phyloP scores from a whole-genome alignment of 2,113 vertebrate species.

The Chauna torquata region DNA sequence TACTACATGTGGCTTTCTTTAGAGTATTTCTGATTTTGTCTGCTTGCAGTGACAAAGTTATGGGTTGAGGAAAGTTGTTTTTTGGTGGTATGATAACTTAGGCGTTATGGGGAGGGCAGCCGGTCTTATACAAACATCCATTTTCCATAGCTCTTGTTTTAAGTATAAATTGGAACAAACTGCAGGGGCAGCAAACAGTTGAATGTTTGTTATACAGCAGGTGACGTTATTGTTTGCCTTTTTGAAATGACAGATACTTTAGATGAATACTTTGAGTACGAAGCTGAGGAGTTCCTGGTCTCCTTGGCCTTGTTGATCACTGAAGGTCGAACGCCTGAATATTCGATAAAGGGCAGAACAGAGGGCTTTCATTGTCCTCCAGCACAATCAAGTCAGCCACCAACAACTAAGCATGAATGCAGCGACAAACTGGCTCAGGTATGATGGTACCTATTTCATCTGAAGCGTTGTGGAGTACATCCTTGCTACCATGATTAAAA shows the following conservation, averaged over 20 bases:
- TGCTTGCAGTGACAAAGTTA: not conserved
- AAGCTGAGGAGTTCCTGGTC: slow-evolving; percentile 96
- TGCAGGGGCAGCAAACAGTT: not conserved
- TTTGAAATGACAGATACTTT: slow-evolving; percentile 81
- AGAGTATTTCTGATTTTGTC: not conserved
- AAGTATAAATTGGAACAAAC: not conserved
- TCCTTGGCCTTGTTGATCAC: slow-evolving; percentile 96
- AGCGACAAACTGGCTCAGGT: slow-evolving; percentile 95
- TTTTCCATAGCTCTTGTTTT: not conserved
- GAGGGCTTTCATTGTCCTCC: slow-evolving; percentile 97
- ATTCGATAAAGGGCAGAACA: slow-evolving; percentile 92
- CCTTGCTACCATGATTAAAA: not conserved
- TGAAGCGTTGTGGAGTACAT: not conserved
- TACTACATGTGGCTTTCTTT: not conserved
- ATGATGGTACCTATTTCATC: not conserved
- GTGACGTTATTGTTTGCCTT: not conserved
- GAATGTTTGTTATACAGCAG: not conserved
- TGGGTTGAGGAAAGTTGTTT: not conserved
- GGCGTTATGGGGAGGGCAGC: not conserved
- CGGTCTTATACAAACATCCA: not conserved
- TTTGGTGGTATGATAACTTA: not conserved
- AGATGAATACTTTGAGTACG: slow-evolving; percentile 97
- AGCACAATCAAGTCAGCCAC: slow-evolving; percentile 88
- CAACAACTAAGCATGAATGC: slow-evolving; percentile 90
- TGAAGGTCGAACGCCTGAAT: slow-evolving; percentile 94